Evolutionary conservation across 2,797 vertebrate genomes (phyloP), one percentile per base, ranked within the genome.

Genomic region (Hoplostethus atlanticus): DNA sequence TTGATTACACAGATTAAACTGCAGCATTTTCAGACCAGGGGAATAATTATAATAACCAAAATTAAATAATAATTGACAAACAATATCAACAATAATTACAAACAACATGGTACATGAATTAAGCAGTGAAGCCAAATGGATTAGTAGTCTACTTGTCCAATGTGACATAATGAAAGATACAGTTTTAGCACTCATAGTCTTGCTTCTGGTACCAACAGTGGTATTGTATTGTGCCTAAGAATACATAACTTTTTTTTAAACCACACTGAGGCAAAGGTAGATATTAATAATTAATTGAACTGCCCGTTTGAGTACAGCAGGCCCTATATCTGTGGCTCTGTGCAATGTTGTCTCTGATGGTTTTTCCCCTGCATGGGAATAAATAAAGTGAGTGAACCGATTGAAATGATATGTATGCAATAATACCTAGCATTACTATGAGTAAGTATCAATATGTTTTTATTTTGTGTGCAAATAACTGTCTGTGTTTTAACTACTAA

Each of bases 261-360:
- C 5, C 46, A 58, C 12, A 48, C 13, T 21, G 28, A 0, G 11
- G 6, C 30, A 0, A 28, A 6, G 25, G 1, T n/a, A 50, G 4
- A 30, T 30, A 3, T 53, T 53, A 53, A 53, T 25, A 53, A 28
- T 28, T 53, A 53, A 28, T 10, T 53, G 51, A 3, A 47, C 8
- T 34, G 3, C 8, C 6, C n/a, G n/a, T 62, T 28, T 38, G 7
- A 48, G 50, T 40, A 72, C 66, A 81, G 80, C 80, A 80, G 72
- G 74, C 83, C 15, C 15, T n/a, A 12, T 21, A 7, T 47, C 34
- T 36, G 34, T 36, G 34, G 6, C 13, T 46, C 44, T 46, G 44
- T 15, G 44, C 15, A 4, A 5, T 46, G 44, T 46, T 46, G 44
- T 46, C 40, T 42, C 34, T 5, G 13, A 15, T 46, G 13, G 15